Evolutionary conservation across 1,140 invertebrate genomes (phyloP).

Genomic region (Aphelenchoides besseyi): DNA sequence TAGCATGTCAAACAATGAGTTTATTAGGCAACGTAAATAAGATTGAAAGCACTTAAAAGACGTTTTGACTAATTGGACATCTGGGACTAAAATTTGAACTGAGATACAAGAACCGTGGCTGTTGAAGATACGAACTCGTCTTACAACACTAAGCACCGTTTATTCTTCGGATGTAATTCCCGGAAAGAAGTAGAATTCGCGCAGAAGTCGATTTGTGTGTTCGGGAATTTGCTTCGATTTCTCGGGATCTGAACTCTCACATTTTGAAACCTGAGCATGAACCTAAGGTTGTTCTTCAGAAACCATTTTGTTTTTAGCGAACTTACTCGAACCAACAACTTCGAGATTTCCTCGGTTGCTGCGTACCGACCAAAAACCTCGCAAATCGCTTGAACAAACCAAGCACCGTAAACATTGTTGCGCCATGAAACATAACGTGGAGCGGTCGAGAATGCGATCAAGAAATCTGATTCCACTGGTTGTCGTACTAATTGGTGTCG

Average conservation of each 20-base stretch:
- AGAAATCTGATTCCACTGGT: conserved; percentile 67
- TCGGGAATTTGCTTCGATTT: conserved; percentile 37
- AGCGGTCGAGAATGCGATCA: conserved; percentile 71
- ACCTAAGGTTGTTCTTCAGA: conserved; percentile 38
- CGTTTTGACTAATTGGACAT: no score
- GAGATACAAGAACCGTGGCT: no score
- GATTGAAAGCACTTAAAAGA: no score
- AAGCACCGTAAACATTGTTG: conserved; percentile 70
- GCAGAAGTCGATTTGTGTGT: conserved; percentile 18
- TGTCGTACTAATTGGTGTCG: not conserved
- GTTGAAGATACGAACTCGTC: no score
- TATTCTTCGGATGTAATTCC: conserved; percentile 24
- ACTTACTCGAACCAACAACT: conserved; percentile 66
- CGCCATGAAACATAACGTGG: conserved; percentile 71
- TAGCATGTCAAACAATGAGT: no score
- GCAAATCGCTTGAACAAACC: conserved; percentile 76
- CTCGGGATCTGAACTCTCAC: conserved; percentile 22
- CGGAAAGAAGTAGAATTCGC: conserved; percentile 42
- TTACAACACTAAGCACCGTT: no score
- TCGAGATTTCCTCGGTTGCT: conserved; percentile 69
- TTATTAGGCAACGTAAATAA: no score
- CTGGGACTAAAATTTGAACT: no score
- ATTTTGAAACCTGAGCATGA: conserved; percentile 33
- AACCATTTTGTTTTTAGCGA: conserved; percentile 28
- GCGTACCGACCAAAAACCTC: conserved; percentile 73